phyloP scores from a whole-genome alignment of 2,888 invertebrate species.

The Drosophila buzzatii region DNA sequence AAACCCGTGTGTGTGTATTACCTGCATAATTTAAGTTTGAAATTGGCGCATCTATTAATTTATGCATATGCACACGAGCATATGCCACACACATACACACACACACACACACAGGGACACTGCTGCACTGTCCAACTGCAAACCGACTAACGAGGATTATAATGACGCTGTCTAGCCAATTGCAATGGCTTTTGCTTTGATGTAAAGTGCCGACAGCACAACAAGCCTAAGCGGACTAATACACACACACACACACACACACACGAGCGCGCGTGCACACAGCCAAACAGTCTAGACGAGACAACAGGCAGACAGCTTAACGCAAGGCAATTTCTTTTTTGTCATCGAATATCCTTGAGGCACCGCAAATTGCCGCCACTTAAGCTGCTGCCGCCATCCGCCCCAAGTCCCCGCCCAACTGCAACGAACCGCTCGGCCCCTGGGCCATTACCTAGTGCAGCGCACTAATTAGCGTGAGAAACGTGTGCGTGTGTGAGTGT shows the following conservation, averaged over 20 bases:
- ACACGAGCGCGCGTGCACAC: slow-evolving; percentile 8
- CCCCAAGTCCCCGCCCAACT: not conserved
- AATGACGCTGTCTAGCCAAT: slow-evolving; percentile 80
- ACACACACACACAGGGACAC: slow-evolving; percentile 10
- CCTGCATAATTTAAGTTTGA: slow-evolving; percentile 29
- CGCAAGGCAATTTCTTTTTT: slow-evolving; percentile 78
- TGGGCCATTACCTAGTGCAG: slow-evolving; percentile 2
- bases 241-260: slow-evolving; percentile 52
- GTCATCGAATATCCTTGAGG: slow-evolving; percentile 81
- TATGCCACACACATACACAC: slow-evolving; percentile 13
- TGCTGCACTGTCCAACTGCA: slow-evolving; percentile 53
- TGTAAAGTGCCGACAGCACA: slow-evolving; percentile 79
- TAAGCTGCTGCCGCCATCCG: slow-evolving; percentile 52
- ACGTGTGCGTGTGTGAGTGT: slow-evolving; percentile 3
- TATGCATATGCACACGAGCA: slow-evolving; percentile 44
- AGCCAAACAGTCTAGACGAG: slow-evolving; percentile 74
- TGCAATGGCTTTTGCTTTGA: slow-evolving; percentile 78
- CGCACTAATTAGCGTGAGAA: slow-evolving; percentile 76
- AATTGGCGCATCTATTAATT: slow-evolving; percentile 47
- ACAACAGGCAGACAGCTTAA: slow-evolving; percentile 73
- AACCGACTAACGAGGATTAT: slow-evolving; percentile 72
- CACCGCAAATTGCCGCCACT: slow-evolving; percentile 76
- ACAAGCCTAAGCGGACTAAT: slow-evolving; percentile 80
- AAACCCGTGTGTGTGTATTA: not conserved
- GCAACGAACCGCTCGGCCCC: not conserved